Evolutionary conservation across 2,888 invertebrate species (phyloP).

Genomic region (Diogma glabrata): DNA sequence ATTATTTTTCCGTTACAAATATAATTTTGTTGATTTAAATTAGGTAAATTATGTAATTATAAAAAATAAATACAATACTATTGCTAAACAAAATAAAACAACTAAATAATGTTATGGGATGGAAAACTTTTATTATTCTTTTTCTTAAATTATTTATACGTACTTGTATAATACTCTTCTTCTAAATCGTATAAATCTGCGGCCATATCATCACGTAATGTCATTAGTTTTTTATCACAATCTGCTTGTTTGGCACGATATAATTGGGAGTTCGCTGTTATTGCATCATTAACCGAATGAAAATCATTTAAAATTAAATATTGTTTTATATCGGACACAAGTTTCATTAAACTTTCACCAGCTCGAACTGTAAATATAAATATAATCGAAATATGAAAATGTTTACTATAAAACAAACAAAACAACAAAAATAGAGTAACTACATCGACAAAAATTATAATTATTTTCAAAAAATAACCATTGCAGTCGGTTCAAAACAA

Average conservation of each 20-base stretch:
- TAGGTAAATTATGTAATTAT: constrained; percentile 9
- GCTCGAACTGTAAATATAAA: constrained; percentile 56
- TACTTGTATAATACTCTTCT: constrained; percentile 37
- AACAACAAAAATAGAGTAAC: no score
- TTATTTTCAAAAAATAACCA: no score
- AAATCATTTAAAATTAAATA: constrained; percentile 97
- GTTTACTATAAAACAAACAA: no score
- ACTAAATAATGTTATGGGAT: constrained; percentile 2
- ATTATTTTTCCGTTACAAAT: neutral
- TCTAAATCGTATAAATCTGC: constrained; percentile 52
- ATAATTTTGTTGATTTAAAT: constrained; percentile 1
- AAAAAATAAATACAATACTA: neutral
- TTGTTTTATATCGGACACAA: constrained; percentile 96
- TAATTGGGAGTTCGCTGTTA: constrained; percentile 82
- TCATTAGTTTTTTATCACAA: constrained; percentile 87
- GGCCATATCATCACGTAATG: constrained; percentile 87
- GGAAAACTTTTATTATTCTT: neutral
- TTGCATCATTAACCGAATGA: constrained; percentile 94
- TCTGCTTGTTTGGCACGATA: constrained; percentile 84
- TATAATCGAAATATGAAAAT: neutral
- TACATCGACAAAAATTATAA: no score
- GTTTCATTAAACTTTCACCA: constrained; percentile 91
- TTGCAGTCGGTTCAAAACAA: no score
- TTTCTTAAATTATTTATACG: constrained; percentile 29
- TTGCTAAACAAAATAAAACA: neutral